Evolutionary conservation across 2,888 invertebrate genomes (phyloP).

Genomic region (Zelleria hepariella): DNA sequence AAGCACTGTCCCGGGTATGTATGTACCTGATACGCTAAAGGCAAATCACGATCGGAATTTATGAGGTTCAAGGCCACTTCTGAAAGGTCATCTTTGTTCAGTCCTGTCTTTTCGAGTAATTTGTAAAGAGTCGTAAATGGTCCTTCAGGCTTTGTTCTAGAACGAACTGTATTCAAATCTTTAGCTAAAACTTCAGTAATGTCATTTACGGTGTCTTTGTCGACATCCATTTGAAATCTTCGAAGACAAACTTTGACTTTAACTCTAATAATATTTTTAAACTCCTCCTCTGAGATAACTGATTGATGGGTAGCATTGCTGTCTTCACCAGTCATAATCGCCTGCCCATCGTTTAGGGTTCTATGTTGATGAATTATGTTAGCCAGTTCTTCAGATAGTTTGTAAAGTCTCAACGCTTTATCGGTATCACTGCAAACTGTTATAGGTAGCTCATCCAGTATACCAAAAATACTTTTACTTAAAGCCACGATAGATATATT

Average conservation of each 20-base stretch:
- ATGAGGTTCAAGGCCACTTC: background rate
- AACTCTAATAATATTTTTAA: background rate
- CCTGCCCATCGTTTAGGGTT: background rate
- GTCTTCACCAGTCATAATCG: background rate
- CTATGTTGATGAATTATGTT: background rate
- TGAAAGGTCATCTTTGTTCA: background rate
- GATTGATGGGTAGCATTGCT: background rate
- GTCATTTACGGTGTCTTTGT: background rate
- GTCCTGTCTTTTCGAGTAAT: background rate
- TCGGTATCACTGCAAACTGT: background rate
- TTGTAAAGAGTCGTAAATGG: background rate
- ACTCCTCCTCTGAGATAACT: background rate
- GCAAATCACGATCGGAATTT: background rate
- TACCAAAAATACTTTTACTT: background rate
- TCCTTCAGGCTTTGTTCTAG: background rate
- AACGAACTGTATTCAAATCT: background rate
- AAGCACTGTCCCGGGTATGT: background rate
- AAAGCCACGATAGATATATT: background rate
- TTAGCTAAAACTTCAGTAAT: background rate
- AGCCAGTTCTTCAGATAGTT: background rate
- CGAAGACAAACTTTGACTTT: background rate
- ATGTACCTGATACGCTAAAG: too few species aligned
- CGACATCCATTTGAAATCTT: background rate
- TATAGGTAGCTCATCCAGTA: background rate
- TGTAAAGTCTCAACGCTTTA: background rate